phyloP scores from a whole-genome alignment of 2,888 invertebrate genomes.

The Bhutanitis thaidina region DNA sequence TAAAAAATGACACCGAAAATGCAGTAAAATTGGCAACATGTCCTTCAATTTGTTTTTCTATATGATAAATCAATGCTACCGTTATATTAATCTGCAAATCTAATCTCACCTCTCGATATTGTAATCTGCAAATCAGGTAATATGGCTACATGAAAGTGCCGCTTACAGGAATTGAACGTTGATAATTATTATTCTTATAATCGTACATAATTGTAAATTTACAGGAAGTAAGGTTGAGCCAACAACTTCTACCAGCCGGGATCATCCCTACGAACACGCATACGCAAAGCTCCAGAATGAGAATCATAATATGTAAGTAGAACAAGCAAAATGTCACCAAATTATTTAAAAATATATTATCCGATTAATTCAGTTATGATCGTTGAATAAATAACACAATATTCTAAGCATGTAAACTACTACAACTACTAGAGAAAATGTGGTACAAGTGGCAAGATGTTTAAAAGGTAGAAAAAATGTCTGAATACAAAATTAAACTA shows the following conservation, averaged over 20 bases:
- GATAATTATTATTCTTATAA: constrained; percentile 10
- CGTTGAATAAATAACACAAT: too few relatives aligned
- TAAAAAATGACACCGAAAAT: too few relatives aligned
- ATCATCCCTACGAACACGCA: constrained; percentile 86
- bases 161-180: constrained; percentile 34
- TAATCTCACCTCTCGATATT: constrained; percentile 31
- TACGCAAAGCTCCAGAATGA: constrained; percentile 86
- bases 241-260: constrained; percentile 60
- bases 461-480: too few relatives aligned
- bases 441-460: too few relatives aligned
- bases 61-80: constrained; percentile 28
- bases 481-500: too few relatives aligned
- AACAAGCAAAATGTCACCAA: neutral
- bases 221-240: constrained; percentile 56
- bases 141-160: constrained; percentile 30
- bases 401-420: too few relatives aligned
- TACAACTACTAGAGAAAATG: too few relatives aligned
- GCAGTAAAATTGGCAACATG: too few relatives aligned
- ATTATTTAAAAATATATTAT: too few relatives aligned
- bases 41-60: constrained; percentile 5
- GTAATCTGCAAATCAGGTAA: constrained; percentile 24
- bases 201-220: constrained; percentile 22
- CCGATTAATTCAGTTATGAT: too few relatives aligned
- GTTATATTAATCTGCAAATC: constrained; percentile 26
- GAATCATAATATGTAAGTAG: constrained; percentile 58